A percentile compares a stretch with the other conserved stretches of the same genome.
Conservation (phyloP, 2,113 vertebrate genomes). For the Chloropsis cyanopogon region DNA sequence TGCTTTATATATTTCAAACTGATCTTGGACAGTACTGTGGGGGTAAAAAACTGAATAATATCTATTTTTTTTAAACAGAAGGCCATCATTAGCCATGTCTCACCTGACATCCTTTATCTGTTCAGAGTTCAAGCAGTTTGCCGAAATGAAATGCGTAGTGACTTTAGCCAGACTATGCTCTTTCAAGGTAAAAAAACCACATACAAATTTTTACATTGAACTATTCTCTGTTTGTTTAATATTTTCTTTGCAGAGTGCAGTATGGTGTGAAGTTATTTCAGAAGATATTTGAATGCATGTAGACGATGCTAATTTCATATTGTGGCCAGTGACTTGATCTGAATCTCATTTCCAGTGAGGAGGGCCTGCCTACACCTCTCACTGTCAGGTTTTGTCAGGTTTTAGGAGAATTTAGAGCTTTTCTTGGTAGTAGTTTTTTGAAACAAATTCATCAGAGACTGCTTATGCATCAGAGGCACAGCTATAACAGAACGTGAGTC, state of each 20-base stretch:
- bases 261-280: neutral
- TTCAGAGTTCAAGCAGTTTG: conserved; percentile 95
- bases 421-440: neutral
- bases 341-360: neutral
- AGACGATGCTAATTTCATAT: neutral
- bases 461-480: neutral
- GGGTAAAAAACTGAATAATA: conserved; percentile 73
- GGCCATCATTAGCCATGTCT: conserved; percentile 90
- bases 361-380: neutral
- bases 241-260: neutral
- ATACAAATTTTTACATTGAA: neutral
- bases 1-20: conserved; percentile 56
- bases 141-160: conserved; percentile 93
- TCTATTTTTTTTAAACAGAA: conserved; percentile 84
- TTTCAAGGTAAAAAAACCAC: conserved; percentile 84
- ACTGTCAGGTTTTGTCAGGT: neutral
- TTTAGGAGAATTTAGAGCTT: neutral
- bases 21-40: conserved; percentile 58
- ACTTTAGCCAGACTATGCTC: conserved; percentile 98
- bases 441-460: neutral
- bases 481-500: neutral
- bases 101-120: conserved; percentile 92
- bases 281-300: neutral
- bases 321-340: neutral
- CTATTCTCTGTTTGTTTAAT: neutral